Evolutionary conservation across 92 coral and sea anemone species (phyloP), one percentile per base, ranked within the genome.

Genomic region (Meandrina meandrites): DNA sequence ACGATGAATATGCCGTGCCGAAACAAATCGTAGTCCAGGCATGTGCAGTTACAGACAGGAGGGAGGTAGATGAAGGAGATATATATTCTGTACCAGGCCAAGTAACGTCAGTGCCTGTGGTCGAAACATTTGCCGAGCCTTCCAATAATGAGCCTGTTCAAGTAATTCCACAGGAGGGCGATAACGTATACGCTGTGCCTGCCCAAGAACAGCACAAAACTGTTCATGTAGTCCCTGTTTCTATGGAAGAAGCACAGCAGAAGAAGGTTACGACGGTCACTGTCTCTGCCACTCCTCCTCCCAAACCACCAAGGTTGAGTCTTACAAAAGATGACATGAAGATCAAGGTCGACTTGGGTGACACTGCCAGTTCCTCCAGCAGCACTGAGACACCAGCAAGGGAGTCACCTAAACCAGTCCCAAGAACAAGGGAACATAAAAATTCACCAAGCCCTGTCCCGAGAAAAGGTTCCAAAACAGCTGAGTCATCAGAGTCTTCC

Each of bases 241-340:
- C 79, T 62, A 34, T 1, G 6, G 36, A 31, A 31, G 15, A 71
- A 71, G 45, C 18, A 31, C 58, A 42, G 16, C 19, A 14, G 37
- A 42, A 19, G 24, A 34, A 67, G 21, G 84, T 79, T 4, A 80
- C 86, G 0, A 15, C 82, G 4, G 71, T 45, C 14, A 24, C 69
- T 27, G 82, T 81, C 32, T 36, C 51, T 0, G 71, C 48, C 6
- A 57, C 48, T 15, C 90, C 93, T 2, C 93, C 95, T 35, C 89
- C 95, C 8, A 92, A 92, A 80, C 95, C 95, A 2, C 93, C 95
- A 8, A 88, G 93, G 40, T 19, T 40, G 45, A 90, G 95, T 42
- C 68, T 74, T 2, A 28, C n/a, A 62, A 66, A 53, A 22, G 75
- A 71, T 22, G 82, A 86, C 24, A 74, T 81, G 58, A 78, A 21